Evolutionary conservation across 2,113 vertebrate genomes (phyloP).

Genomic region (Typhlomys cinereus): DNA sequence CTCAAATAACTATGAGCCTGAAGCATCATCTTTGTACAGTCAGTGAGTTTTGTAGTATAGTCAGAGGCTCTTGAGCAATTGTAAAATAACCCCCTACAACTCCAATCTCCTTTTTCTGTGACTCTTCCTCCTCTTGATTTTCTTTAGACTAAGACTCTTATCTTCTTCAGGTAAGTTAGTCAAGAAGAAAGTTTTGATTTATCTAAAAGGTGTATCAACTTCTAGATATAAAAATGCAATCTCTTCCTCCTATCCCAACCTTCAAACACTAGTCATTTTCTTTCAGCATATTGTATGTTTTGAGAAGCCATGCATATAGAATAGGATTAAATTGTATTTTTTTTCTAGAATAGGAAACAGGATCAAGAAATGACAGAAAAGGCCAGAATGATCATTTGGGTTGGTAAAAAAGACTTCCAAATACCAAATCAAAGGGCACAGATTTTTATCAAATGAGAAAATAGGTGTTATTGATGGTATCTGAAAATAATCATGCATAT

Average conservation of each 20-base stretch:
- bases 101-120: not conserved
- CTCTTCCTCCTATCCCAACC: not conserved
- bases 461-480: not conserved
- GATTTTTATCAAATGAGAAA: not conserved
- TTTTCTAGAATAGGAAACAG: not conserved
- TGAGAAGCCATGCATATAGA: not conserved
- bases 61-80: not conserved
- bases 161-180: not conserved
- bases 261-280: not conserved
- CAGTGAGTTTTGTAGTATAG: not conserved
- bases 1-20: not conserved
- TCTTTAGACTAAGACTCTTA: not conserved
- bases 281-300: not conserved
- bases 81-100: not conserved
- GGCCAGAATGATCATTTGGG: not conserved
- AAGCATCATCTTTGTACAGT: not conserved
- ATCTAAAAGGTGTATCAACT: not conserved
- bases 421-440: not conserved
- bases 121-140: not conserved
- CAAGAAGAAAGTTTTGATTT: slow-evolving; percentile 21
- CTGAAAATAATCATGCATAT: not conserved
- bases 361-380: not conserved
- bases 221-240: slow-evolving; percentile 1
- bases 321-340: not conserved
- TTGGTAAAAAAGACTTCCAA: not conserved